Base-by-base conservation (phyloP, 2,113 vertebrate genomes). In the Phodopus roborovskii region DNA sequence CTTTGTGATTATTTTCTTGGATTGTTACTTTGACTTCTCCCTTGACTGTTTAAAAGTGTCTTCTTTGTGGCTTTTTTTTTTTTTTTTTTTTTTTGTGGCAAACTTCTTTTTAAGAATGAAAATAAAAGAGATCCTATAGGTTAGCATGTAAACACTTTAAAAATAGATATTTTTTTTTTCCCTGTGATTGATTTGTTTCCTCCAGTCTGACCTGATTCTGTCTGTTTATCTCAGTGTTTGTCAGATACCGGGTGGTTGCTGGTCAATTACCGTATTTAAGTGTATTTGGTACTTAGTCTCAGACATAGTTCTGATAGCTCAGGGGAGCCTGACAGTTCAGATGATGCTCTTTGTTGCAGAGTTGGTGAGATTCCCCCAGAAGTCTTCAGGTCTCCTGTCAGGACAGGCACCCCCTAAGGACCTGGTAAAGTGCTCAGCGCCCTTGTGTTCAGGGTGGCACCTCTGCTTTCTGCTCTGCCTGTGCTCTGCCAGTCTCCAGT, bases 11-110 rank as follows among this genome's bases (percentile, higher is more conserved):
- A 56, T 90, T 94, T 81, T 82, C 75, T 84, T 94, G 64, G 90
- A 92, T 84, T 77, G 36, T 45, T 17, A 48, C 26, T 92, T 70
- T 70, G 42, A 91, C 92, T 96, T 96, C 68, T 93, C 60, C 48
- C 48, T 9, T 33, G 83, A 53, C 60, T 28, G 1, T 93, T 93
- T 94, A n/a, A n/a, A n/a, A n/a, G 42, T 92, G 58, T 62, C 0
- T 68, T 45, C n/a, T 92, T 79, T 85, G 53, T 22, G 74, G 42
- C 4, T 93, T 86, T 68, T 22, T 86, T 58, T 42, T 91, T 4
- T 45, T 71, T 85, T 36, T 58, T 13, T 53, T 7, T 53, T 7
- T 53, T 7, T 53, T 7, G 66, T 30, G 39, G 45, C 20, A 90
- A 64, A 91, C 91, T 86, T 60, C 53, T 95, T 39, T 74, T 92